Percentiles rank a stretch among this genome's conserved stretches.
Conservation (phyloP, 1,140 invertebrate species). For the Heliconius melpomene region DNA sequence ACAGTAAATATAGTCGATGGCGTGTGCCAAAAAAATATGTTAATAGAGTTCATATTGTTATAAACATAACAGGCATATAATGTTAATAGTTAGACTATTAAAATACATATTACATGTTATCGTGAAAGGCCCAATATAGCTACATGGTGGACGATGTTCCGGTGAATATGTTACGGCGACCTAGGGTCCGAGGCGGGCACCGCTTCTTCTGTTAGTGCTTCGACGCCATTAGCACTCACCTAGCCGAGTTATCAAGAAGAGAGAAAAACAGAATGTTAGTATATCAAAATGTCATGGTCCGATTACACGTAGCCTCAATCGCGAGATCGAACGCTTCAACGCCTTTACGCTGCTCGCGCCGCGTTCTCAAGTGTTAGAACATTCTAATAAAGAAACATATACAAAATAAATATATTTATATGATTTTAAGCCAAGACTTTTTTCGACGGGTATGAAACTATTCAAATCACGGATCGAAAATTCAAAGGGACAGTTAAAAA, state of each 20-base stretch:
- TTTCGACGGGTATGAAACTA: background rate
- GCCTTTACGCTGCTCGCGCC: conserved; percentile 50
- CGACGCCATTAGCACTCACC: conserved; percentile 86
- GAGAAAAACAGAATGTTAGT: conserved; percentile 83
- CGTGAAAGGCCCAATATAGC: conserved; percentile 80
- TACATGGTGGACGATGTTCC: conserved; percentile 79
- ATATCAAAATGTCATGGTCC: conserved; percentile 80
- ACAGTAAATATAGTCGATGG: conserved; percentile 80
- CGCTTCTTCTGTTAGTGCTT: conserved; percentile 72
- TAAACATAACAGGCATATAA: conserved; percentile 81
- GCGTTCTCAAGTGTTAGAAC: conserved; percentile 29
- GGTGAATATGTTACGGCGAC: conserved; percentile 74
- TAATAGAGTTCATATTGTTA: conserved; percentile 80
- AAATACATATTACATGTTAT: conserved; percentile 80
- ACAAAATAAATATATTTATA: background rate
- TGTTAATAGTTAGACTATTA: conserved; percentile 81
- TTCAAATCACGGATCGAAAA: background rate
- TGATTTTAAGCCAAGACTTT: background rate
- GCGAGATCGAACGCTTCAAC: conserved; percentile 59
- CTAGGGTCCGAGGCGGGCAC: conserved; percentile 56
- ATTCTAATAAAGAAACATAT: background rate
- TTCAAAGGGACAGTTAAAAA: conserved; percentile 26
- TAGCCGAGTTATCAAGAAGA: conserved; percentile 82
- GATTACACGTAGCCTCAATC: conserved; percentile 73
- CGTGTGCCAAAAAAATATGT: conserved; percentile 76